Base-by-base conservation (phyloP, 2,797 vertebrate genomes). In the Cuculus canorus region DNA sequence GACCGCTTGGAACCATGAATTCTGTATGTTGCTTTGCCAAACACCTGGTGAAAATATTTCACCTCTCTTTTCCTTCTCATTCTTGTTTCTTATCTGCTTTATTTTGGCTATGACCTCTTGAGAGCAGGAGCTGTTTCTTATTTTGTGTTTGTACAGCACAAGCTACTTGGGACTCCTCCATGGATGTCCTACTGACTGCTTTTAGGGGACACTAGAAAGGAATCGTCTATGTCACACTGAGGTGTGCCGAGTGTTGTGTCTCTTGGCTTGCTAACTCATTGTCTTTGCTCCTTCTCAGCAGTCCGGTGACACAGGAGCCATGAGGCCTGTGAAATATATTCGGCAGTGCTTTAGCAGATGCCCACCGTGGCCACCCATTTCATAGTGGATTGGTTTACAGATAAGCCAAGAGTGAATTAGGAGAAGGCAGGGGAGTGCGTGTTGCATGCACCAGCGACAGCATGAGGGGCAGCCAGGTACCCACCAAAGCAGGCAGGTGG, bases 401-500 rank as follows among this genome's bases (percentile, higher is more conserved):
- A 10, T 8, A 50, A 91, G 10, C 24, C 63, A 50, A 28, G 22
- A 57, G 5, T 4, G 53, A 50, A 24, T 12, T 2, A 32, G 41
- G 15, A 43, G 11, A 23, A 53, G 37, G 18, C 57, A 69, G 25
- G 2, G 21, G 4, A 75, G 13, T 2, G 11, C 30, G 28, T 6
- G 2, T 5, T n/a, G 56, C 30, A 53, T 0, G 0, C 1, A 22
- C 16, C 75, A 48, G 45, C 0, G 4, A 32, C 8, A 28, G 32
- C 35, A 45, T 0, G 0, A 32, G 17, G 32, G 53, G 22, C 28
- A 57, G 23, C 12, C 43, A 47, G 39, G 30, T 10, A 12, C 25
- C 30, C 52, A 15, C 5, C 0, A 0, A 27, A 8, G 18, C 17
- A 33, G 18, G 15, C 39, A 33, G 60, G 21, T n/a, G 28, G 25